Evolutionary conservation across 1,140 invertebrate genomes (phyloP).

Genomic region (Platyscapa corneri): DNA sequence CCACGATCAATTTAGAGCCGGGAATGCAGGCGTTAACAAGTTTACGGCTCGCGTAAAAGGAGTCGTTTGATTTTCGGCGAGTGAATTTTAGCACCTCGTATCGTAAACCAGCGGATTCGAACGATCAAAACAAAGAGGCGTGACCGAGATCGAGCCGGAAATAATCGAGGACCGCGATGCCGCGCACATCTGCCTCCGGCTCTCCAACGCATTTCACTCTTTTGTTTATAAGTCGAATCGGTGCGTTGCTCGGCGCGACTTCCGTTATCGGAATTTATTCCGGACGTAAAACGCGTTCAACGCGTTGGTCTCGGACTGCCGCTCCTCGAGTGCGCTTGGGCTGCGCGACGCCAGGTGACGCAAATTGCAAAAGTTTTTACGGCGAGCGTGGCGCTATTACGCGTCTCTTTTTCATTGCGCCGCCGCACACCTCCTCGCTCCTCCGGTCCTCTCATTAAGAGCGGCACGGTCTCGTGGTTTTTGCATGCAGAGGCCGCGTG

Average conservation of each 20-base stretch:
- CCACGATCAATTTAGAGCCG: slow-evolving; percentile 8
- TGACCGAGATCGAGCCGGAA: neutral
- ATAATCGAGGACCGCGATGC: neutral
- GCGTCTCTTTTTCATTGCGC: neutral
- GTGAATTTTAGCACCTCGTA: neutral
- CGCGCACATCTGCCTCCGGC: neutral
- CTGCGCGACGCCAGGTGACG: neutral
- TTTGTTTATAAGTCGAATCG: too few species aligned
- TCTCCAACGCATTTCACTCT: too few species aligned
- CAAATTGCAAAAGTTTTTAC: neutral
- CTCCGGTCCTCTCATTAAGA: too few species aligned
- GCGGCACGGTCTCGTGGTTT: too few species aligned
- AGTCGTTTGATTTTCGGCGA: neutral
- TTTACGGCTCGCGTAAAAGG: neutral
- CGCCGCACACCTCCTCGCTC: too few species aligned
- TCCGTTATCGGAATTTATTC: too few species aligned
- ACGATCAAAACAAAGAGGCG: neutral
- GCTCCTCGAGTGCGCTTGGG: too few species aligned
- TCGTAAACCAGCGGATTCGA: neutral
- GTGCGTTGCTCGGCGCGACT: too few species aligned
- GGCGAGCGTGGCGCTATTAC: too few species aligned
- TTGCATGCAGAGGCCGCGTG: too few species aligned
- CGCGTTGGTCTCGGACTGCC: too few species aligned
- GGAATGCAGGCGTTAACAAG: neutral
- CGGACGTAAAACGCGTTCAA: too few species aligned